Percentiles rank a stretch among this genome's conserved stretches.
These are phyloP conservation scores for Cantharis rufa DNA, from an alignment of 2,888 invertebrate species.

Conservation along the genomic window DNA sequence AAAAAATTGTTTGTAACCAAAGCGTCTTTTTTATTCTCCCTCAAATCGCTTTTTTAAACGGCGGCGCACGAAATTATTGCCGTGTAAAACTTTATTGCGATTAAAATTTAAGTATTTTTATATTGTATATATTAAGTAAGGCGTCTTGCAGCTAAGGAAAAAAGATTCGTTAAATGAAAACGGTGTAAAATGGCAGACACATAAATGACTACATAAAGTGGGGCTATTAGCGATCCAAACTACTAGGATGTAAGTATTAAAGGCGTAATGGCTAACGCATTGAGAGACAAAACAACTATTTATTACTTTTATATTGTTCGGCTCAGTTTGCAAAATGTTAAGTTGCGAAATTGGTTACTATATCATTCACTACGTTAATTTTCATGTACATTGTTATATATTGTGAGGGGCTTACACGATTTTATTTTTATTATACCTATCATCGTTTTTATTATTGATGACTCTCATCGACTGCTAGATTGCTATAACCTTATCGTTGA, in stretches of 20 bases:
- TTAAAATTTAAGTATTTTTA: background rate
- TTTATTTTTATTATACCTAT: background rate
- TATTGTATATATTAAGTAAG: slow-evolving; percentile 1
- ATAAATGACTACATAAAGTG: slow-evolving; percentile 27
- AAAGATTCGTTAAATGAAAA: background rate
- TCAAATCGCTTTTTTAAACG: background rate
- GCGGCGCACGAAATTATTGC: background rate
- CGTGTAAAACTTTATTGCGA: background rate
- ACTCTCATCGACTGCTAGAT: background rate
- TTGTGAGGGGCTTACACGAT: background rate
- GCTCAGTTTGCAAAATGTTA: background rate
- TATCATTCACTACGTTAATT: background rate
- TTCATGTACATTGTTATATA: background rate
- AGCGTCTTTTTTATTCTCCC: background rate
- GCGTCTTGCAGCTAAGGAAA: slow-evolving; percentile 1
- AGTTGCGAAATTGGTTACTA: background rate
- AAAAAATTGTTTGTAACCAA: background rate
- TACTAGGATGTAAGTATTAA: slow-evolving; percentile 22
- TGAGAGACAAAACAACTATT: slow-evolving; percentile 8
- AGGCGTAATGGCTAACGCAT: slow-evolving; percentile 22
- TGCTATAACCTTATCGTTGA: background rate
- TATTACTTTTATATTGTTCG: background rate
- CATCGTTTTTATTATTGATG: background rate
- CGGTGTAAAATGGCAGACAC: slow-evolving; percentile 19
- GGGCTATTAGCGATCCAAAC: slow-evolving; percentile 25